Percentiles rank a stretch among this genome's conserved stretches.
Conservation (phyloP, 2,797 vertebrate genomes). For the Falco biarmicus region DNA sequence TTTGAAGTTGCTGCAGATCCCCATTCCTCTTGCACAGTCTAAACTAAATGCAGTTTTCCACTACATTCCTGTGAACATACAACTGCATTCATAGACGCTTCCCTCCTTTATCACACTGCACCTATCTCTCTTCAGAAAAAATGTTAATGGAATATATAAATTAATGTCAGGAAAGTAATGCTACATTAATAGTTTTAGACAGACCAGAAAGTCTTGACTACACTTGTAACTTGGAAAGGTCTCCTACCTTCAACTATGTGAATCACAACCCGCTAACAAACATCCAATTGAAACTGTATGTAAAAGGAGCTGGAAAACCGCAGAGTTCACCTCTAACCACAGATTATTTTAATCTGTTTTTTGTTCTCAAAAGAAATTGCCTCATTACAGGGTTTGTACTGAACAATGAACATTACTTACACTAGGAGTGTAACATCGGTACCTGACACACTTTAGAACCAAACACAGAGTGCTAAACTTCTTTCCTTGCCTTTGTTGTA, state of each 20-base stretch:
- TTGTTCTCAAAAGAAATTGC: slow-evolving; percentile 11
- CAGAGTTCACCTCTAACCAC: slow-evolving; percentile 13
- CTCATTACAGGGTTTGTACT: background rate
- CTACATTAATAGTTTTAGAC: background rate
- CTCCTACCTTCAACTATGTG: background rate
- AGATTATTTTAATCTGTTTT: slow-evolving; percentile 1
- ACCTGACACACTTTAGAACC: background rate
- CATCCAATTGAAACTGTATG: background rate
- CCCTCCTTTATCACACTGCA: background rate
- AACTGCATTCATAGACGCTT: background rate
- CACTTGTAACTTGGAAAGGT: background rate
- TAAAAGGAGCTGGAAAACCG: slow-evolving; percentile 1
- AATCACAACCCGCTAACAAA: slow-evolving; percentile 7
- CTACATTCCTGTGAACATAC: background rate
- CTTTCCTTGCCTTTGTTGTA: background rate
- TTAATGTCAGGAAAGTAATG: background rate
- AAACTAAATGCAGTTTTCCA: background rate
- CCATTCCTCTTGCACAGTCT: background rate
- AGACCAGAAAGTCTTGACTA: background rate
- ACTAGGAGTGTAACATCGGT: background rate
- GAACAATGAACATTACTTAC: background rate
- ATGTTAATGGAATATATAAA: background rate
- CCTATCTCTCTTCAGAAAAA: background rate
- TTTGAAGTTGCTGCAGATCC: background rate
- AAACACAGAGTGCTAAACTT: background rate